Evolutionary conservation across 2,113 vertebrate species (phyloP), one percentile per base, ranked within the genome.

Genomic region (Synodontis membranacea): DNA sequence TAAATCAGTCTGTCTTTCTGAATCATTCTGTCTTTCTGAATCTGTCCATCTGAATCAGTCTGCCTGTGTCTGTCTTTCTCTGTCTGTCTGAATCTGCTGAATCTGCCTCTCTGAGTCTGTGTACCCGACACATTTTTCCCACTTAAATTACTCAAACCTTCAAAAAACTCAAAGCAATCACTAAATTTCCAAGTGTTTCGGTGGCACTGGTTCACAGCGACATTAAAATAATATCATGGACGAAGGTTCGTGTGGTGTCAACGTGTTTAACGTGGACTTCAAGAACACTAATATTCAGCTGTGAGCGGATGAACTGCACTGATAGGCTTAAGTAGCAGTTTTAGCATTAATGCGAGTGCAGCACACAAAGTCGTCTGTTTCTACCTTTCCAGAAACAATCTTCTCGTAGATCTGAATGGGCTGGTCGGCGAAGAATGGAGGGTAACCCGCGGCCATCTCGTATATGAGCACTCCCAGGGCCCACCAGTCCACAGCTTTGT

Each of bases 351-450:
- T 3, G 12, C 19, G n/a, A n/a, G 17, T 28, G 17, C 31, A 25
- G 21, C 64, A 50, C 44, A 79, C 23, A 50, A 31, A 0, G 46
- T 5, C 39, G 31, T 21, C 5, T 1, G 17, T 23, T 58, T 95
- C 90, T 91, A 99, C 98, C 95, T 99, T 99, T 93, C 98, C 98
- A 90, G 98, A 99, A 92, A 99, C 98, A 56, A 99, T 99, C 94
- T 99, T 99, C 95, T 99, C 98, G n/a, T 99, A 99, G 94, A 99
- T 99, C 91, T 99, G 98, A 93, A 99, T 99, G 6, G 98, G 98
- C 62, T 99, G 98, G 94, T 99, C 98, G 91, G 98, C 98, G 92
- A 99, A 99, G 95, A 99, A 99, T 0, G 98, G 98, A 66, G 98
- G 98, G 88, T 99, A 99, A 86, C 98, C 98, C 93, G 98, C 98